A percentile compares a stretch with the other conserved stretches of the same genome.
These are phyloP conservation scores for Bombus pyrosoma DNA, from an alignment of 1,140 invertebrate genomes.

Conservation along the genomic window DNA sequence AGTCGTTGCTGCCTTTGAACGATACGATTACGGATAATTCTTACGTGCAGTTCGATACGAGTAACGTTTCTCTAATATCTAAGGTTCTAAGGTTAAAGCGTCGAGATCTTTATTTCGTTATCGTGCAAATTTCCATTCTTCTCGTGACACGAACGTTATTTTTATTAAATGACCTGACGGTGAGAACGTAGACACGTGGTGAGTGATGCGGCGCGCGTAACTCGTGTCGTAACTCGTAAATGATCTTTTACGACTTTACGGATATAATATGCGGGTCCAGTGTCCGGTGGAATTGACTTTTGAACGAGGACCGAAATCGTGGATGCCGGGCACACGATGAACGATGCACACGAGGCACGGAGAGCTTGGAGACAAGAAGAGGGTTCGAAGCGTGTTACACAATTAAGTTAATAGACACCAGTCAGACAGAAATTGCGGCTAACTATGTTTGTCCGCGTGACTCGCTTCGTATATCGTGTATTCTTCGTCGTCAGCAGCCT, in stretches of 20 bases:
- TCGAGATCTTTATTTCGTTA: not conserved
- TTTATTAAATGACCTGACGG: conserved; percentile 15
- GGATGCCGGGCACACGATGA: conserved; percentile 42
- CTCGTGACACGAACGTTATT: conserved; percentile 1
- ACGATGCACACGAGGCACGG: conserved; percentile 21
- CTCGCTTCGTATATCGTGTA: conserved; percentile 45
- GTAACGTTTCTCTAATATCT: too few species aligned
- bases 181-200: conserved; percentile 1
- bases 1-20: too few species aligned
- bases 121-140: not conserved
- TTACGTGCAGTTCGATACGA: too few species aligned
- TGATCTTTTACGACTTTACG: conserved; percentile 61
- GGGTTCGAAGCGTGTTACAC: conserved; percentile 65
- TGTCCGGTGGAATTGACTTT: conserved; percentile 58
- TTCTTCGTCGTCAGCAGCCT: conserved; percentile 9
- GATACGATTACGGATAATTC: too few species aligned
- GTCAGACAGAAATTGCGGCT: conserved; percentile 70
- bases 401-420: conserved; percentile 77
- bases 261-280: conserved; percentile 57
- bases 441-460: conserved; percentile 46
- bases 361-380: conserved; percentile 36
- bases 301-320: conserved; percentile 54
- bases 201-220: conserved; percentile 13
- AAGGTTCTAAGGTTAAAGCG: too few species aligned
- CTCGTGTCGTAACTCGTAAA: not conserved